These are phyloP conservation scores for Megalops cyprinoides DNA, from an alignment of 2,797 vertebrate genomes.

Conservation along the genomic window DNA sequence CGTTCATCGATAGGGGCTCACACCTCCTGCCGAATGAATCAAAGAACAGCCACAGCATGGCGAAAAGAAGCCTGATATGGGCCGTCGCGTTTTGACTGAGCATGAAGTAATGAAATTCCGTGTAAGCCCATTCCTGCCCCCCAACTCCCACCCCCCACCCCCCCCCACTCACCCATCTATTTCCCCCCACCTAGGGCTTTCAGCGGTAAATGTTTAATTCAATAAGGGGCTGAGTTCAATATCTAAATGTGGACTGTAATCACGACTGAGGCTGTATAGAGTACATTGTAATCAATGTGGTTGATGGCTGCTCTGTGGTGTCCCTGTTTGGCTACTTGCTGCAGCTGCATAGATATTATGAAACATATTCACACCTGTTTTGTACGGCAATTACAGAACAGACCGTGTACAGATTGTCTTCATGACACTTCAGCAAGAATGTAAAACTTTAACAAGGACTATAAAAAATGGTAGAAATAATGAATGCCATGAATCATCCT, in stretches of 20 bases:
- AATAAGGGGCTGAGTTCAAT: slow-evolving; percentile 2
- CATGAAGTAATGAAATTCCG: slow-evolving; percentile 12
- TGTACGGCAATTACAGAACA: too few relatives aligned
- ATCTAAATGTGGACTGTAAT: slow-evolving; percentile 6
- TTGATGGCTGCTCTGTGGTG: background rate
- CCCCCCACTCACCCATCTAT: background rate
- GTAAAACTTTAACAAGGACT: too few relatives aligned
- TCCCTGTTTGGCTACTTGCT: background rate
- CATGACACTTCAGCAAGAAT: too few relatives aligned
- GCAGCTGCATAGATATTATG: background rate
- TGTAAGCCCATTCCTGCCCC: background rate
- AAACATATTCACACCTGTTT: background rate
- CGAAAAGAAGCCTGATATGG: background rate
- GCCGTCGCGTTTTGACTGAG: slow-evolving; percentile 6
- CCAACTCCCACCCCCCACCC: background rate
- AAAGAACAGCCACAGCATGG: background rate
- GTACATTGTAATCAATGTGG: background rate
- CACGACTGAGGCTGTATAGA: background rate
- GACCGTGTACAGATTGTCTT: too few relatives aligned
- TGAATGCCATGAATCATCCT: too few relatives aligned
- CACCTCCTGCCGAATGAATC: background rate
- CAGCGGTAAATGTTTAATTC: slow-evolving; percentile 6
- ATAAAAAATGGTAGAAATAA: too few relatives aligned
- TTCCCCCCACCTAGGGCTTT: slow-evolving; percentile 6
- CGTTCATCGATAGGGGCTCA: background rate